A percentile compares a stretch with the other conserved stretches of the same genome.
Conservation (phyloP, 2,888 invertebrate genomes). For the Glomeris marginata region DNA sequence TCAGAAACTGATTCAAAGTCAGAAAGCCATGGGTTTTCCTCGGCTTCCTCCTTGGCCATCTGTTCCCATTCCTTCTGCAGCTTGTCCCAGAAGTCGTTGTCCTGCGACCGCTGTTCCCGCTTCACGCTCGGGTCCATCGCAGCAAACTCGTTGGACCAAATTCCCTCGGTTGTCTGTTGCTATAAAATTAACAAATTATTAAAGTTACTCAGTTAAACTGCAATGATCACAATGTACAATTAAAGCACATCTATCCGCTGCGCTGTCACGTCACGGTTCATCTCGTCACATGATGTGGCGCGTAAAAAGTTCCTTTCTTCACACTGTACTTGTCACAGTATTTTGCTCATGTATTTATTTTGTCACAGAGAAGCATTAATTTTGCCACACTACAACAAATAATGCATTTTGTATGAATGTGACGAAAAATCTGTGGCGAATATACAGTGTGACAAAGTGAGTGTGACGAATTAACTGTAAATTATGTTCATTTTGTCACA, state of each 20-base stretch:
- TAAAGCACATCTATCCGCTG: not conserved
- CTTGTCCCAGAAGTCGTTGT: constrained; percentile 31
- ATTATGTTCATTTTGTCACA: too few species aligned
- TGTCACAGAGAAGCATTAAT: too few species aligned
- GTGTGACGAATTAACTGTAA: too few species aligned
- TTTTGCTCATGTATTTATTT: too few species aligned
- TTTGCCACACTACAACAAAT: too few species aligned
- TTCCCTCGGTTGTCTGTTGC: constrained; percentile 18
- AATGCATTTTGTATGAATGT: too few species aligned
- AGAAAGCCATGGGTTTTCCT: constrained; percentile 53
- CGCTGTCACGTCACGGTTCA: too few species aligned
- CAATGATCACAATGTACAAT: not conserved
- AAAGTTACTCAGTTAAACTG: not conserved
- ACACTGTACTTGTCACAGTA: too few species aligned
- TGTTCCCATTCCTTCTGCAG: constrained; percentile 33
- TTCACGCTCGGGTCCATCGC: constrained; percentile 18
- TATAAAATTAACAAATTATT: constrained; percentile 21
- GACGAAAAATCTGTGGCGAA: too few species aligned
- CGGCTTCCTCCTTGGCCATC: constrained; percentile 41
- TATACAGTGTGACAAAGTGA: too few species aligned
- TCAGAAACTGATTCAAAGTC: constrained; percentile 47
- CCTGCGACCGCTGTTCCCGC: constrained; percentile 15
- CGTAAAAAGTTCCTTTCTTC: too few species aligned
- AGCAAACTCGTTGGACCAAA: constrained; percentile 29
- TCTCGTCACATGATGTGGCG: too few species aligned